These are phyloP conservation scores for Nephrotoma appendiculata DNA, from an alignment of 2,888 invertebrate genomes.

Conservation along the genomic window DNA sequence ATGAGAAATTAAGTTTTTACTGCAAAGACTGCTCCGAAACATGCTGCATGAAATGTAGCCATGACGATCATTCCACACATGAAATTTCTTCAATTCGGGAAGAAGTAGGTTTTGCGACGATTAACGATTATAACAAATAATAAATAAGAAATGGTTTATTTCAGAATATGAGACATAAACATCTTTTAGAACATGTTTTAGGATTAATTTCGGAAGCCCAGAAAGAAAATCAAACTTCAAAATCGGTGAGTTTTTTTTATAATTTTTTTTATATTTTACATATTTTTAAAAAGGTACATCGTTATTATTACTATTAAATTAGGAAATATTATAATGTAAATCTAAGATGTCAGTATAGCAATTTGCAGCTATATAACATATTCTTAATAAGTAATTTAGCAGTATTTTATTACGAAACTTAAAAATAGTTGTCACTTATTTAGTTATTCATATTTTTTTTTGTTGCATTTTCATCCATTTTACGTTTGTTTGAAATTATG, in stretches of 20 bases:
- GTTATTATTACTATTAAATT: background rate
- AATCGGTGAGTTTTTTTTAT: background rate
- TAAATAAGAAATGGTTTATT: background rate
- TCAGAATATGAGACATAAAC: background rate
- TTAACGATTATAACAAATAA: background rate
- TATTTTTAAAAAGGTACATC: background rate
- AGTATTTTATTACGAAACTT: background rate
- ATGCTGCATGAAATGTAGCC: conserved; percentile 18
- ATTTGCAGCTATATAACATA: background rate
- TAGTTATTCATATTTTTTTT: background rate
- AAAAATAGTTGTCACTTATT: background rate
- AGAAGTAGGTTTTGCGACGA: conserved; percentile 14
- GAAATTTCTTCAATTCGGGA: conserved; percentile 12
- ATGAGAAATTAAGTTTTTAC: conserved; percentile 12
- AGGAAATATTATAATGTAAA: background rate
- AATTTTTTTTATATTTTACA: background rate
- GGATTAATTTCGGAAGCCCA: background rate
- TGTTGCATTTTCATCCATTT: background rate
- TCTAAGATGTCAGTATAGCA: background rate
- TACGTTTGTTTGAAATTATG: background rate
- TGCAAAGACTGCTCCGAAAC: conserved; percentile 18
- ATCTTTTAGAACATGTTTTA: background rate
- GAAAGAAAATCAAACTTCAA: background rate
- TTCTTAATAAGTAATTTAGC: background rate
- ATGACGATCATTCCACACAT: conserved; percentile 14